Base-by-base conservation (phyloP, 2,113 vertebrate genomes). In the Athene noctua region DNA sequence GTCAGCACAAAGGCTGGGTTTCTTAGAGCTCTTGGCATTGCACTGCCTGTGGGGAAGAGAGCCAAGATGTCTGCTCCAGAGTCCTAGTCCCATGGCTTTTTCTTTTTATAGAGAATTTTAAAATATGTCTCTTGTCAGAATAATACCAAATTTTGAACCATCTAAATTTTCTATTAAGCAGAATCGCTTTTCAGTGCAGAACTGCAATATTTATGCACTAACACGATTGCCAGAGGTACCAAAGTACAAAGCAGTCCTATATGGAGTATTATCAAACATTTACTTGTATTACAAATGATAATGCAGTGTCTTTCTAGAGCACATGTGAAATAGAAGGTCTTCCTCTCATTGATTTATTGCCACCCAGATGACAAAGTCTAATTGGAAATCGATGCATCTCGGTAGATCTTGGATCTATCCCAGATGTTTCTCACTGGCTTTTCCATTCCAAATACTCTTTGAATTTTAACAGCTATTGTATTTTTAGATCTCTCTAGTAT, bases 1-100 rank as follows among this genome's bases (percentile, higher is more conserved):
- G 36, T 58, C 84, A 88, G 90, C 81, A 93, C 61, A 93, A 87
- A 87, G 81, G 25, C 49, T 90, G 54, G 15, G 49, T 66, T 96
- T 95, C 88, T 96, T 70, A 84, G 62, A 85, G 62, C 36, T 96
- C 62, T 83, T 96, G 92, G 92, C 90, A 94, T 55, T 49, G 32
- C 63, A 42, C 15, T 86, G 90, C 67, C 54, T 73, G 19, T 77
- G 51, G 32, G 81, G 67, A 93, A 88, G 49, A 54, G 6, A 73
- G 96, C 81, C 90, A 96, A 86, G 23, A 26, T 62, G 71, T 77
- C 93, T 96, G 51, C 71, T 87, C 62, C 67, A 63, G 58, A 66
- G 81, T 54, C 71, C 40, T 68, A 80, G 78, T 61, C 42, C 54
- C 63, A 51, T 82, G 71, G 51, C 54, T 93, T 93, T 94, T 94